Base-by-base conservation (phyloP, 2,797 vertebrate species). In the Danio aesculapii region DNA sequence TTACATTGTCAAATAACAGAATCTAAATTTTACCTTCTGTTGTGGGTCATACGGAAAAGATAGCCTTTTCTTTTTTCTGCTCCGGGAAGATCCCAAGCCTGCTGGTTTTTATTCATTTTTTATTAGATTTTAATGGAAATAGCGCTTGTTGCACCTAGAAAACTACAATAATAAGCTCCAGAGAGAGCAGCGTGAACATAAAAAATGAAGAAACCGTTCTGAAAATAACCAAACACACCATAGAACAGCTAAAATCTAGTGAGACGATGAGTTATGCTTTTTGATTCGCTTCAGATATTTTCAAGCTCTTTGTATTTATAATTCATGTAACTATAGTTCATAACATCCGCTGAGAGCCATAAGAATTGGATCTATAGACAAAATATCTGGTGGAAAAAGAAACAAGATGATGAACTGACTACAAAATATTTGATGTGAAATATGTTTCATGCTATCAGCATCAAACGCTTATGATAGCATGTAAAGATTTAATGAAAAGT, bases 381-480 rank as follows among this genome's bases (percentile, higher is more conserved):
- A 76, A 30, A 44, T 46, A 9, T 30, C 8, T 8, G 10, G n/a
- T 0, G 5, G 11, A 5, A 49, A 21, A 49, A 30, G 10, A 59
- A 1, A 49, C 16, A 74, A 14, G 11, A 6, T 73, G n/a, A 9
- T n/a, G 30, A 30, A 30, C 16, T 17, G 52, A 44, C 6, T n/a
- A 9, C 2, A 21, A 17, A 68, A 21, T 19, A 9, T 13, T 17
- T 49, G 13, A 50, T 50, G 44, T 6, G 6, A 5, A 8, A 8
- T 55, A 71, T 8, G 49, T 55, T 11, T 16, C 30, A n/a, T n/a
- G 17, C 11, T 52, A 72, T 11, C 43, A 66, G 66, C 41, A 53
- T 17, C 43, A 39, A n/a, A 49, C 21, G 6, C 47, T 79, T 77
- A 63, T 61, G 71, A 75, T 61, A 43, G 44, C 70, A 84, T 75